These are phyloP conservation scores for Alviniconcha strummeri DNA, from an alignment of 2,888 invertebrate species.

Conservation along the genomic window DNA sequence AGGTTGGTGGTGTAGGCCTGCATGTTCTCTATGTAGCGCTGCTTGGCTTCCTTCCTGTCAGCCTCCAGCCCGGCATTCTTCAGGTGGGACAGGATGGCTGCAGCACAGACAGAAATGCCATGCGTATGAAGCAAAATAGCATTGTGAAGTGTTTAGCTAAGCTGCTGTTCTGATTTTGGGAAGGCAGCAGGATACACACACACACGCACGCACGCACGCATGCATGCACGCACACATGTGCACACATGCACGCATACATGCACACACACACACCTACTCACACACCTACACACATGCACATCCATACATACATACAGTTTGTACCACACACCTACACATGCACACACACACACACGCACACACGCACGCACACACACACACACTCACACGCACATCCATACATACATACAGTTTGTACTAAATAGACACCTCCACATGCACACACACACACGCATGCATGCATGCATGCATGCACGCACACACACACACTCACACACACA, in stretches of 20 bases:
- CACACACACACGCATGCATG: not conserved
- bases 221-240: too few species aligned
- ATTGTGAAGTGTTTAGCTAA: not conserved
- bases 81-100: slow-evolving; percentile 86
- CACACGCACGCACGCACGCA: too few species aligned
- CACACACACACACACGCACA: not conserved
- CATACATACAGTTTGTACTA: not conserved
- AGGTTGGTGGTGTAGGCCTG: slow-evolving; percentile 94
- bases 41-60: slow-evolving; percentile 91
- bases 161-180: not conserved
- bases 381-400: not conserved
- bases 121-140: not conserved
- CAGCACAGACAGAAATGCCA: slow-evolving; percentile 20
- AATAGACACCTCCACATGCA: not conserved
- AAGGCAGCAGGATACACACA: not conserved
- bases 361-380: not conserved
- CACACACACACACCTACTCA: not conserved
- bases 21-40: slow-evolving; percentile 91
- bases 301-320: too few species aligned
- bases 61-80: slow-evolving; percentile 92
- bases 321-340: not conserved
- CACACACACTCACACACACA: not conserved
- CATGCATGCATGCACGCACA: not conserved
- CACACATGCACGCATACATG: not conserved
- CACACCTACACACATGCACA: not conserved